Base-by-base conservation (phyloP, 2,888 invertebrate genomes). In the Ormyrus thymus region DNA sequence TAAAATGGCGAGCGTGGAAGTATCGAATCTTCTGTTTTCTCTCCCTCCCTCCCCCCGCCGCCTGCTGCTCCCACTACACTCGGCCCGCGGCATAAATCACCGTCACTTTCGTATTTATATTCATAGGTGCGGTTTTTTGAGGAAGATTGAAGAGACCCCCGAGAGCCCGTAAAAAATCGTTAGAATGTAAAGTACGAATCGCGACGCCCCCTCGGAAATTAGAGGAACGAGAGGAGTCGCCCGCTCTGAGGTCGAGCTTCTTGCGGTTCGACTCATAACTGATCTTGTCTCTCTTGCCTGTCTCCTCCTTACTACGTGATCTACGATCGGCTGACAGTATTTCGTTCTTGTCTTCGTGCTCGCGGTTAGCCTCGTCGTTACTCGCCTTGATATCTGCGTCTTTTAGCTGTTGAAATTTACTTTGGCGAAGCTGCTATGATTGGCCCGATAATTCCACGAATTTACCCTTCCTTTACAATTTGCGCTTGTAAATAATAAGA, bases 41-140 rank as follows among this genome's bases (percentile, higher is more conserved):
- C 9, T 59, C 71, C 4, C 70, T 45, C 77, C 10, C 59, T 45
- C 46, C 10, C 43, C n/a, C n/a, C 46, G 0, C 53, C 43, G 1
- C 11, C 55, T 29, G 29, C 45, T 46, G 1, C 56, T 7, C 10
- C 5, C 11, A 51, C 15, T 7, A 43, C 7, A 13, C 59, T 45
- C 55, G 58, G 9, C 8, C 4, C 29, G 29, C 83, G 82, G 86
- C 87, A 88, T 88, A 88, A 88, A 88, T 88, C 88, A 88, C 86
- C 83, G 84, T 83, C 84, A 84, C 84, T 84, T 86, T 84, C 61
- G 86, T 87, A 87, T 87, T 87, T 87, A 87, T 88, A 88, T 88
- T 88, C 87, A 87, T 87, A 86, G 85, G 85, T 84, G 86, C 62
- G 65, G 15, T 78, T 80, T 62, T 65, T 86, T 86, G 87, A 88